Evolutionary conservation across 2,888 invertebrate species (phyloP), one percentile per base, ranked within the genome.

Genomic region (Seira sanloemensis): DNA sequence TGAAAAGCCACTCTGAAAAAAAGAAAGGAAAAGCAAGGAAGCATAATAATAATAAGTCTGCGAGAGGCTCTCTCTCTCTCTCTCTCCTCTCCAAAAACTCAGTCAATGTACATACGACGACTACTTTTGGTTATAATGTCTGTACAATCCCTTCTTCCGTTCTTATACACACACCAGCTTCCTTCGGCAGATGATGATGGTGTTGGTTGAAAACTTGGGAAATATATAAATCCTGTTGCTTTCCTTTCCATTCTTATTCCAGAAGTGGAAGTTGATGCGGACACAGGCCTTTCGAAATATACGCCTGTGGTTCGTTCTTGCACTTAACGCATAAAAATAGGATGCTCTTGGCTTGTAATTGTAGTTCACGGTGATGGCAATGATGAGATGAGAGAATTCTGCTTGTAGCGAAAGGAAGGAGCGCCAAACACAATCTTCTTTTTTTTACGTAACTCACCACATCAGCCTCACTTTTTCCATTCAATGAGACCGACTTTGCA

Each of bases 21-120:
- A 66, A 58, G 58, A 69, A 18, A 65, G 68, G 65, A 26, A 75
- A 78, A 37, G 78, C 18, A 78, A 65, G 67, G 72, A 78, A 18
- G 82, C 77, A 83, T 83, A 50, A 26, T 78, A 78, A 77, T 83
- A 77, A 82, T 65, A 73, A 68, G 76, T 76, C 54, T 68, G 62
- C 62, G 19, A 62, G 62, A 7, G n/a, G 50, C 16, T n/a, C n/a
- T n/a, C 62, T 21, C 62, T 62, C 62, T 62, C 16, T 50, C 50
- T 50, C 62, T 21, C 62, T 7, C 62, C 21, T 23, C 62, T 2
- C 19, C 62, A 62, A 62, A 62, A 62, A 62, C 21, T 62, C 62
- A 21, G n/a, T n/a, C n/a, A n/a, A n/a, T 62, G 62, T 62, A 62
- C 21, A 21, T 62, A 62, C 12, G 5, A 37, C 12, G n/a, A n/a